Evolutionary conservation across 2,113 vertebrate genomes (phyloP), one percentile per base, ranked within the genome.

Genomic region (Corydoras sp.): DNA sequence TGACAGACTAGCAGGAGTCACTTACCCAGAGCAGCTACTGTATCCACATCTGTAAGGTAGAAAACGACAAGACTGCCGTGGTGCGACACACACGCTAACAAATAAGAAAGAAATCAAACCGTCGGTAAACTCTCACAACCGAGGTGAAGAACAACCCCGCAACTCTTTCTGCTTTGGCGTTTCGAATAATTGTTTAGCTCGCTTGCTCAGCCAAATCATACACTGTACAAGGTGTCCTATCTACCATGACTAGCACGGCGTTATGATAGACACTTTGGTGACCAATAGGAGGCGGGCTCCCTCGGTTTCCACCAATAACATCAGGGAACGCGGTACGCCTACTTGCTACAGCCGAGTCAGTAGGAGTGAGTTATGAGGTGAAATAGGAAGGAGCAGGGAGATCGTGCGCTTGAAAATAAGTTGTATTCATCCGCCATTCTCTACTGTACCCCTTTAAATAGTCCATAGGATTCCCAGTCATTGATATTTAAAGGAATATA

Each of bases 171-270:
- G 69, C 81, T 81, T 87, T 82, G 78, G 78, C 80, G 81, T 81
- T 80, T 78, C 78, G 74, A 83, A 82, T 83, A 87, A 89, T 86
- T 89, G 84, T 85, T 88, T 88, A 87, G 86, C 72, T 76, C 75
- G 75, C 75, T 77, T 76, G 77, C 87, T 87, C 70, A 85, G 83
- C 86, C 88, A 86, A 83, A 81, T 70, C 65, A 79, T 81, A 81
- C 77, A 80, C 72, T 84, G 84, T 84, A 82, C 87, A 86, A 86
- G 86, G 86, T 83, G 86, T 84, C 86, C 86, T 85, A 85, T 89
- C 87, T 85, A 83, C 81, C 85, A 83, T 83, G 86, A 85, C 85
- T 82, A 81, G 87, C 81, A 78, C 62, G 76, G 79, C 68, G 51
- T 53, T 30, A 58, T 84, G 87, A 89, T 18, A 66, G 90, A 87